Evolutionary conservation across 2,888 invertebrate species (phyloP).

Genomic region (Watsonalla cultraria): DNA sequence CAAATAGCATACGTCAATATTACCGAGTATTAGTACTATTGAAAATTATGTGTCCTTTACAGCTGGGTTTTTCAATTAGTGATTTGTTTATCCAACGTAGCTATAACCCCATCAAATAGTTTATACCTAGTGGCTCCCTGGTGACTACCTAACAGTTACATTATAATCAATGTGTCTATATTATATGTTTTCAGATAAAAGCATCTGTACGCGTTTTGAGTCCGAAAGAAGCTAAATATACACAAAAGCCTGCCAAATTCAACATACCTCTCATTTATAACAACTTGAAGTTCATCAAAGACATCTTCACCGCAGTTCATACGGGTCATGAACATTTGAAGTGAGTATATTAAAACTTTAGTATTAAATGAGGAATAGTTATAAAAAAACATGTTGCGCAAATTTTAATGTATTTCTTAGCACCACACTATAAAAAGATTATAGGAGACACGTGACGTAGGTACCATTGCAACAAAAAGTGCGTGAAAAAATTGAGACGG

Average conservation of each 20-base stretch:
- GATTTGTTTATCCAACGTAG: too few species aligned
- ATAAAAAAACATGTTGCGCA: not conserved
- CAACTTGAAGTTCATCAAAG: conserved; percentile 61
- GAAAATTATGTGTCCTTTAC: too few species aligned
- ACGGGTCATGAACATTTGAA: conserved; percentile 59
- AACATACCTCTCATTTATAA: conserved; percentile 66
- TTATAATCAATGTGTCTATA: not conserved
- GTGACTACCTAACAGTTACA: not conserved
- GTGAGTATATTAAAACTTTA: conserved; percentile 39
- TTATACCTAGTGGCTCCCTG: too few species aligned
- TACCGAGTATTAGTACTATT: too few species aligned
- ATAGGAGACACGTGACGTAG: too few species aligned
- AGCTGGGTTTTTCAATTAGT: too few species aligned
- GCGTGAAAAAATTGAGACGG: too few species aligned
- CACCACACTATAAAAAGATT: too few species aligned
- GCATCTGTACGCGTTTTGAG: conserved; percentile 61
- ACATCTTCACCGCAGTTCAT: conserved; percentile 50
- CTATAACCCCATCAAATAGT: too few species aligned
- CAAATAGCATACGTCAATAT: too few species aligned
- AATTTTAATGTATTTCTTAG: not conserved
- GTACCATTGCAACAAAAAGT: too few species aligned
- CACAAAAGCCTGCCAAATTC: conserved; percentile 58
- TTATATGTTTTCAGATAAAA: conserved; percentile 52
- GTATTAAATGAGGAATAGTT: too few species aligned
- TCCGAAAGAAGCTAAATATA: conserved; percentile 63